Base-by-base conservation (phyloP, 35 echinoderm and acorn worm genomes). In the Acanthaster planci region DNA sequence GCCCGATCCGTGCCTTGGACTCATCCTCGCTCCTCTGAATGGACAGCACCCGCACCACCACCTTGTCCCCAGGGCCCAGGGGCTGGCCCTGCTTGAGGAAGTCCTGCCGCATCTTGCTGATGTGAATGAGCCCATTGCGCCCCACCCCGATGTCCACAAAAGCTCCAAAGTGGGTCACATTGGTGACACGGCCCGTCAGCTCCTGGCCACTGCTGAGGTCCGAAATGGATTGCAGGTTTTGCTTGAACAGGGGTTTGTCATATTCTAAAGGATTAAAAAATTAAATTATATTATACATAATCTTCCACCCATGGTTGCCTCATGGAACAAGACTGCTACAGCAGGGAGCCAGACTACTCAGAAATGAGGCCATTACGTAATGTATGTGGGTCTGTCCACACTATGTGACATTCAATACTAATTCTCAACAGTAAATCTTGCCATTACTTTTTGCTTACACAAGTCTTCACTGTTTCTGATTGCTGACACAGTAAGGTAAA, bases 81-180 rank as follows among this genome's bases (percentile, higher is more conserved):
- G 39, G 52, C 12, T 84, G 84, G 14, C 77, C 91, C 60, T 34
- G 81, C 77, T 23, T 88, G 52, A 89, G 40, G 21, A 84, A 40
- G 22, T 79, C 32, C 18, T 29, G 38, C 10, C 50, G 35, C 85
- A 98, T 98, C 35, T 81, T 84, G 60, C 85, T 98, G 34, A 6
- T 91, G 60, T 98, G 95, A 12, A 93, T 80, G 15, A 98, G 75
- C 47, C 88, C 95, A 67, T 88, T 37, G 16, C 67, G 18, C 18
- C 76, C 76, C 1, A 98, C 91, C 0, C 95, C 95, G 52, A 98
- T 89, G 76, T 98, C 95, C 5, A 98, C 92, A 80, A 98, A 98
- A 15, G 83, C 90, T 51, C 95, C 95, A 91, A 98, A 98, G 52
- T 90, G 87, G 12, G 82, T 81, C 5, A 89, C 85, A 39, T 98